phyloP scores from a whole-genome alignment of 1,140 invertebrate genomes.

The Eriocheir sinensis region DNA sequence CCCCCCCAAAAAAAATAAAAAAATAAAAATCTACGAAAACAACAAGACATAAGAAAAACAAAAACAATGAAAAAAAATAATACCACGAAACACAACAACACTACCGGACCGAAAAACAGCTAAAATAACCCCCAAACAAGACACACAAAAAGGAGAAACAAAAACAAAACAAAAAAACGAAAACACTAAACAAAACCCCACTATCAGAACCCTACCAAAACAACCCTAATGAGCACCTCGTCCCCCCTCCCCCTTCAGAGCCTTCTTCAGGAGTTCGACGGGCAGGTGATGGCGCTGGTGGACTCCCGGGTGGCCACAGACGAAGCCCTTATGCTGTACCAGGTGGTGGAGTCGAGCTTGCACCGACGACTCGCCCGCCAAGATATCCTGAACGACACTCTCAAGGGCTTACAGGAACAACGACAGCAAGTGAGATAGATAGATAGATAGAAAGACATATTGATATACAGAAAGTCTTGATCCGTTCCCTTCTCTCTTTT shows the following conservation, averaged over 20 bases:
- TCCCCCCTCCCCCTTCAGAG: conserved; percentile 14
- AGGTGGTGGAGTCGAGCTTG: conserved; percentile 39
- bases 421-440: neutral
- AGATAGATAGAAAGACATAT: too few relatives aligned
- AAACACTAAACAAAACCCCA: neutral
- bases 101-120: too few relatives aligned
- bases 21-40: too few relatives aligned
- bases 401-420: conserved; percentile 31
- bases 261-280: conserved; percentile 71
- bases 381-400: neutral
- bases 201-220: neutral
- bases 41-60: too few relatives aligned
- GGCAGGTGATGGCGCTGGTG: conserved; percentile 57
- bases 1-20: too few relatives aligned
- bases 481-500: too few relatives aligned
- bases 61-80: too few relatives aligned
- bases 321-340: conserved; percentile 63
- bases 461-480: too few relatives aligned
- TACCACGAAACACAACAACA: too few relatives aligned
- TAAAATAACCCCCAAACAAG: too few relatives aligned
- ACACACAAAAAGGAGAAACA: neutral
- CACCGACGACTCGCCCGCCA: conserved; percentile 45
- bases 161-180: neutral
- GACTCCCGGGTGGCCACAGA: conserved; percentile 61
- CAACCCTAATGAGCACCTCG: neutral